phyloP scores from a whole-genome alignment of 1,140 invertebrate species.

The Aethina tumida region DNA sequence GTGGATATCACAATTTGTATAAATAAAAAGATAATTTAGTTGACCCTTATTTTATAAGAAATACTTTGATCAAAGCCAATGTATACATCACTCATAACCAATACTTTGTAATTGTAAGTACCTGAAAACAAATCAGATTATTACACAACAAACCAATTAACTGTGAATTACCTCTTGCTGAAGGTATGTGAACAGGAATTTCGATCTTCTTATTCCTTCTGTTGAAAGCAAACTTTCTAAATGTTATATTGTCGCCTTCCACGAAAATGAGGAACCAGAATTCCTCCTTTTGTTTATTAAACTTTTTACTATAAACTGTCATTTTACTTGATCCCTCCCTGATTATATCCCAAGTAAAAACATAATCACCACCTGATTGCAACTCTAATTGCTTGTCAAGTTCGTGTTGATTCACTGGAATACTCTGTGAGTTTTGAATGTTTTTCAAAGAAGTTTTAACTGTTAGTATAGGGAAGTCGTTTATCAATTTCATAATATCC shows the following conservation, averaged over 20 bases:
- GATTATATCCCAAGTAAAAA: slow-evolving; percentile 26
- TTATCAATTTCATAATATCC: slow-evolving; percentile 17
- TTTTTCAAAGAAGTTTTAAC: slow-evolving; percentile 13
- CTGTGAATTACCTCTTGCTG: slow-evolving; percentile 17
- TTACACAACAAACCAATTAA: slow-evolving; percentile 1
- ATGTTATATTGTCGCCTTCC: slow-evolving; percentile 70
- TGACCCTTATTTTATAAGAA: slow-evolving; percentile 16
- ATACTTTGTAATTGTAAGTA: slow-evolving; percentile 66
- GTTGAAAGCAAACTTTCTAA: slow-evolving; percentile 66
- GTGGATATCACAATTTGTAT: slow-evolving; percentile 1
- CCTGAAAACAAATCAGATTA: slow-evolving; percentile 43
- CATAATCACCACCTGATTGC: slow-evolving; percentile 44
- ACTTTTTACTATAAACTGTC: slow-evolving; percentile 69
- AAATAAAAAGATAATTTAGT: not conserved
- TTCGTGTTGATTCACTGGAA: slow-evolving; percentile 1
- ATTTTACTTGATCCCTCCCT: slow-evolving; percentile 32
- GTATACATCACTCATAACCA: slow-evolving; percentile 89
- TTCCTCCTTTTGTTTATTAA: slow-evolving; percentile 89
- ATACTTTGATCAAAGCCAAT: slow-evolving; percentile 86
- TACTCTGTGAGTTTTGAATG: slow-evolving; percentile 9
- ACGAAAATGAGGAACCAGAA: slow-evolving; percentile 85
- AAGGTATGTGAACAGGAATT: slow-evolving; percentile 22
- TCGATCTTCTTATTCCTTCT: slow-evolving; percentile 36
- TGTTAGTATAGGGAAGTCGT: slow-evolving; percentile 18
- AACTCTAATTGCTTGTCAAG: slow-evolving; percentile 53